Evolutionary conservation across 2,888 invertebrate genomes (phyloP).

Genomic region (Aromia moschata): DNA sequence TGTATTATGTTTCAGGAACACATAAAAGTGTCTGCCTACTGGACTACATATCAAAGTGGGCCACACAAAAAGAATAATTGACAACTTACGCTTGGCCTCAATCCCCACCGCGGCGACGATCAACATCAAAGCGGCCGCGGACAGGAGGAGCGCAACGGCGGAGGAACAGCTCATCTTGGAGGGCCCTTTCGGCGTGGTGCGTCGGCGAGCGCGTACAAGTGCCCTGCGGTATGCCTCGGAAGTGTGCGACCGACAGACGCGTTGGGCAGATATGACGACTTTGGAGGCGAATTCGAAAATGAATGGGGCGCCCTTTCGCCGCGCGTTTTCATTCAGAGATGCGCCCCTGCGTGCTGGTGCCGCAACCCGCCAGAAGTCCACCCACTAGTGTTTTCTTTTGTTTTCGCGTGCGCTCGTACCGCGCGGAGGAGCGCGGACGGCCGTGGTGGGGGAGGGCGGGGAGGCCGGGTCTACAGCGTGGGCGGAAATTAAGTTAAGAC

Average conservation of each 20-base stretch:
- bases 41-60: no score
- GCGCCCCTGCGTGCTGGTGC: conserved; percentile 50
- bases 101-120: conserved; percentile 42
- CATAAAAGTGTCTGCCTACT: no score
- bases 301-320: conserved; percentile 47
- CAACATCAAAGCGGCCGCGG: conserved; percentile 43
- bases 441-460: conserved; percentile 15
- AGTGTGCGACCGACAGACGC: neutral
- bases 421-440: conserved; percentile 4
- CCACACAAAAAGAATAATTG: no score
- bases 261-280: conserved; percentile 25
- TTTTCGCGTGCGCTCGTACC: conserved; percentile 13
- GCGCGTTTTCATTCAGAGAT: conserved; percentile 54
- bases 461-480: no score
- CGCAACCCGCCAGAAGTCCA: conserved; percentile 30
- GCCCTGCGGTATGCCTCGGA: neutral
- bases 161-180: conserved; percentile 42
- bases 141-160: conserved; percentile 37
- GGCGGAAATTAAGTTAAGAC: no score
- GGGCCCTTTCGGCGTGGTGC: conserved; percentile 1
- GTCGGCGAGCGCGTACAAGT: neutral
- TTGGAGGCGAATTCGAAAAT: conserved; percentile 42
- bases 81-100: conserved; percentile 54
- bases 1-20: no score
- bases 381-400: conserved; percentile 27